Percentiles rank a stretch among this genome's conserved stretches.
phyloP scores from a whole-genome alignment of 2,113 vertebrate genomes.

The Aldabrachelys gigantea region DNA sequence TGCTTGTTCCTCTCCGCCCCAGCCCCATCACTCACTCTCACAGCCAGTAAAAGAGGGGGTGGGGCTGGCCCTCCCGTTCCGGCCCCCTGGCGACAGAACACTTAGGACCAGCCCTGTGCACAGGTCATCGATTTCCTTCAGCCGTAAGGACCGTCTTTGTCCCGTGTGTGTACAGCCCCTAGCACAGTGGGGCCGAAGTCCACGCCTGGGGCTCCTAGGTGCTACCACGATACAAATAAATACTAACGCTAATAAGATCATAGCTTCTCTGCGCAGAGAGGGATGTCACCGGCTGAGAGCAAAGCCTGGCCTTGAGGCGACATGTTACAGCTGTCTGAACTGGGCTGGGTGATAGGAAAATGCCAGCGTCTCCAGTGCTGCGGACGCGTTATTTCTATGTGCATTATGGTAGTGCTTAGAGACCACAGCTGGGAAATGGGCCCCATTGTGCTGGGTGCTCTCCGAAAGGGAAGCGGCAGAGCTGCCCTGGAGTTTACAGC shows the following conservation, averaged over 20 bases:
- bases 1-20: too few species aligned
- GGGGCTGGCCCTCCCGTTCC: rapidly evolving
- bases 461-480: background rate
- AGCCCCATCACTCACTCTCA: too few species aligned
- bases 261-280: background rate
- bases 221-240: background rate
- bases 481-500: background rate
- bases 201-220: background rate
- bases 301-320: background rate
- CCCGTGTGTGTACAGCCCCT: background rate
- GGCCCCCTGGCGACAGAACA: background rate
- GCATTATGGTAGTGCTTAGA: background rate
- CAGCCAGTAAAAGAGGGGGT: rapidly evolving
- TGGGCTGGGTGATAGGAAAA: background rate
- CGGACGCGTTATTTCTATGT: too few species aligned
- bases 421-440: background rate
- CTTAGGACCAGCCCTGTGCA: rapidly evolving
- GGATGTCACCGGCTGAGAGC: background rate
- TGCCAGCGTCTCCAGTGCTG: background rate
- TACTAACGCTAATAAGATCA: background rate
- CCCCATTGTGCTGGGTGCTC: background rate
- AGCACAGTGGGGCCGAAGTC: background rate
- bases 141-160: background rate
- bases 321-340: background rate
- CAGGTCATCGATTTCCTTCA: background rate